A percentile compares a stretch with the other conserved stretches of the same genome.
Evolutionary conservation across 2,888 invertebrate species (phyloP).

Genomic region (Drosophila melanosoma): DNA sequence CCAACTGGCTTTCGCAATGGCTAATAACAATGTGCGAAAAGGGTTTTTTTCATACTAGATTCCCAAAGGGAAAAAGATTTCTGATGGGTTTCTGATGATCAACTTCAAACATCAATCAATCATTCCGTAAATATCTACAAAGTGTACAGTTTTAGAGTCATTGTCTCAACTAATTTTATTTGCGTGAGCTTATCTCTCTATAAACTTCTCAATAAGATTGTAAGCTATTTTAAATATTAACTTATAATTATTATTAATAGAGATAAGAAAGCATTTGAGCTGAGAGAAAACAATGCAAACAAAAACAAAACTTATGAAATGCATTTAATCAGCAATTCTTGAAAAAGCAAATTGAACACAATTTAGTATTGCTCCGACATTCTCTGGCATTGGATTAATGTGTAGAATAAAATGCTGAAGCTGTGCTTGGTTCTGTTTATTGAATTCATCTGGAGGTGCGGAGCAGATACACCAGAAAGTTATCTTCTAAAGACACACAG

Average conservation of each 20-base stretch:
- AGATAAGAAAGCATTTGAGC: slow-evolving; percentile 17
- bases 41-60: neutral
- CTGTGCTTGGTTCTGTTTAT: slow-evolving; percentile 7
- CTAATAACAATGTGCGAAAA: slow-evolving; percentile 9
- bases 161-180: neutral
- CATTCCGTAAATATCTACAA: slow-evolving; percentile 4
- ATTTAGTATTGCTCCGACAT: slow-evolving; percentile 32
- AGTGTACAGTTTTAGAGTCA: neutral
- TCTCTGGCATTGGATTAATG: slow-evolving; percentile 15
- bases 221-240: neutral
- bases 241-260: neutral
- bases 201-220: neutral
- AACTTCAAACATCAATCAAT: neutral
- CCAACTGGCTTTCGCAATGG: slow-evolving; percentile 4
- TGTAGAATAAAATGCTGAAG: slow-evolving; percentile 37
- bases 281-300: neutral
- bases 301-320: slow-evolving; percentile 32
- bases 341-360: neutral
- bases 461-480: slow-evolving; percentile 23
- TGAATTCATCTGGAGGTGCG: slow-evolving; percentile 10
- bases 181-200: neutral
- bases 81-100: slow-evolving; percentile 11
- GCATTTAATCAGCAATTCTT: slow-evolving; percentile 13
- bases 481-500: slow-evolving; percentile 55
- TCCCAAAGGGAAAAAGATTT: neutral